phyloP scores from a whole-genome alignment of 1,140 invertebrate species.

The Scaptomyza hsui region DNA sequence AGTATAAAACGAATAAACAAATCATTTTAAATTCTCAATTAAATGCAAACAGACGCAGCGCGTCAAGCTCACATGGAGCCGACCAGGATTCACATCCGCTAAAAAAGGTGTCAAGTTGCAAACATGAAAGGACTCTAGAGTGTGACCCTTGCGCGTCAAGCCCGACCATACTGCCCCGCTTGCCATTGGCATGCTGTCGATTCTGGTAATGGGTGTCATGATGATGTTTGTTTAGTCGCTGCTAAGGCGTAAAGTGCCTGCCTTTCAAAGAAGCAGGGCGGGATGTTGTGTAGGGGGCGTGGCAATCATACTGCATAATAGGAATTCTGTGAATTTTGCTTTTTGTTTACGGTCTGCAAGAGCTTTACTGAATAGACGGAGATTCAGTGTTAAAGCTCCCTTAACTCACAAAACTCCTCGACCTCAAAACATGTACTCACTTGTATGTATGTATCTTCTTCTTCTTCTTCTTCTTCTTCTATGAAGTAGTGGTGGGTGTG shows the following conservation, averaged over 20 bases:
- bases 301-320: slow-evolving; percentile 42
- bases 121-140: slow-evolving; percentile 60
- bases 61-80: slow-evolving; percentile 15
- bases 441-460: slow-evolving; percentile 2
- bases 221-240: slow-evolving; percentile 74
- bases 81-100: slow-evolving; percentile 7
- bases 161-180: not conserved
- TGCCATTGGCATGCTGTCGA: slow-evolving; percentile 41
- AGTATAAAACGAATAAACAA: slow-evolving; percentile 60
- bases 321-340: slow-evolving; percentile 30
- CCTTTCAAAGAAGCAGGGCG: slow-evolving; percentile 17
- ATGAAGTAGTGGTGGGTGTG: slow-evolving; percentile 49
- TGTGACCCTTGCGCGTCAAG: slow-evolving; percentile 56
- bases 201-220: slow-evolving; percentile 71
- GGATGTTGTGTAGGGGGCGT: slow-evolving; percentile 14
- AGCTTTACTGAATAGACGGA: slow-evolving; percentile 29
- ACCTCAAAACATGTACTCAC: slow-evolving; percentile 65
- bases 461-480: slow-evolving; percentile 56
- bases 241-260: slow-evolving; percentile 55
- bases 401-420: slow-evolving; percentile 39
- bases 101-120: slow-evolving; percentile 76
- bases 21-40: slow-evolving; percentile 82
- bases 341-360: slow-evolving; percentile 35
- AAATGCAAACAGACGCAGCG: slow-evolving; percentile 62
- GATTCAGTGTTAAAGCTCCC: slow-evolving; percentile 7